Percentiles rank a stretch among this genome's conserved stretches.
These are phyloP conservation scores for Malurus alboscapulatus DNA, from an alignment of 2,113 vertebrate genomes.

Conservation along the genomic window DNA sequence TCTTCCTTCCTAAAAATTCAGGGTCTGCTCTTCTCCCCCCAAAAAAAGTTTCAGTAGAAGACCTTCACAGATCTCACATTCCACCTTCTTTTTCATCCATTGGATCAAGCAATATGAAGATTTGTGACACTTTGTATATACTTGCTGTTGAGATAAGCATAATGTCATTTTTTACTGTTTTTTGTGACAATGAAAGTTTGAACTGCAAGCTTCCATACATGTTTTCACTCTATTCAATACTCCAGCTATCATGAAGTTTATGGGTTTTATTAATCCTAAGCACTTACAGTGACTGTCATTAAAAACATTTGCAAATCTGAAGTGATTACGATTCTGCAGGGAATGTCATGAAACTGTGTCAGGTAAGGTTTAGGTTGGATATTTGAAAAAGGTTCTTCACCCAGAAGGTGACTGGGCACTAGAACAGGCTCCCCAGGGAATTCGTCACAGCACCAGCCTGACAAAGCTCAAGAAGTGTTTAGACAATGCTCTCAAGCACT, in stretches of 20 bases:
- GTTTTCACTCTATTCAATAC: not conserved
- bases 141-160: not conserved
- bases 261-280: not conserved
- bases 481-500: not conserved
- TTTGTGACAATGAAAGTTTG: not conserved
- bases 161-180: not conserved
- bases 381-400: not conserved
- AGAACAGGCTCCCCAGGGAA: not conserved
- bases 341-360: not conserved
- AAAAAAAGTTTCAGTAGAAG: not conserved
- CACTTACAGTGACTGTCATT: not conserved
- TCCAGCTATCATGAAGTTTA: not conserved
- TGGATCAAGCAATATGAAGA: not conserved
- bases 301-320: not conserved
- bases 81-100: not conserved
- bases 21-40: fast-evolving
- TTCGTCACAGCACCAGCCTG: not conserved
- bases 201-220: not conserved
- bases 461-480: not conserved
- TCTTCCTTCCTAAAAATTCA: not conserved
- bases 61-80: not conserved
- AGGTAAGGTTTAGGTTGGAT: not conserved
- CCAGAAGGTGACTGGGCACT: fast-evolving
- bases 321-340: not conserved
- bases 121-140: not conserved